Evolutionary conservation across 1,140 invertebrate species (phyloP).

Genomic region (Colletes gigas): DNA sequence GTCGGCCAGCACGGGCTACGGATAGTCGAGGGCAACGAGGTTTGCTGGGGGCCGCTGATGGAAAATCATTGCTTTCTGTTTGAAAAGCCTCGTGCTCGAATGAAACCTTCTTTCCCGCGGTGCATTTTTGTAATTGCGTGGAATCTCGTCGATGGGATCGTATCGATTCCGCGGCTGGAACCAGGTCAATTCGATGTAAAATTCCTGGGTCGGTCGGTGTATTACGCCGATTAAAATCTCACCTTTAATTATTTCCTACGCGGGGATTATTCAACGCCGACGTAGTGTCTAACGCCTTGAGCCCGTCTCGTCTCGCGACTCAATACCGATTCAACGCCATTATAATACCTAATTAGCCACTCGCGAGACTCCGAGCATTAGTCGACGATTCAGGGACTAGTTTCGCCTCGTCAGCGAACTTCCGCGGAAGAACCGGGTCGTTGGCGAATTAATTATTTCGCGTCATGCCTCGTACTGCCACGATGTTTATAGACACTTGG

Average conservation of each 20-base stretch:
- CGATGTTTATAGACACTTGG: conserved; percentile 66
- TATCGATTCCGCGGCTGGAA: conserved; percentile 26
- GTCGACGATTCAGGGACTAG: conserved; percentile 62
- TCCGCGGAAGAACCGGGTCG: conserved; percentile 45
- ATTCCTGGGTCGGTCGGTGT: not conserved
- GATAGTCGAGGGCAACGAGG: not conserved
- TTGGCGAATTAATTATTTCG: conserved; percentile 70
- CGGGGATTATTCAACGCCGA: conserved; percentile 19
- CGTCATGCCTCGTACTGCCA: conserved; percentile 57
- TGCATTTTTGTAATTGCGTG: conserved; percentile 21
- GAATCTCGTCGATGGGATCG: conserved; percentile 12
- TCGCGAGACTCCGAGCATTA: conserved; percentile 50
- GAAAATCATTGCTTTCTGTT: not conserved
- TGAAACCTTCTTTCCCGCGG: not conserved
- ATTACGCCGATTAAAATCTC: conserved; percentile 44
- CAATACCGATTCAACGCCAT: conserved; percentile 67
- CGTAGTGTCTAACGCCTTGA: not conserved
- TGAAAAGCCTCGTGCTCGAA: not conserved
- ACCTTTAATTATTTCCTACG: conserved; percentile 45
- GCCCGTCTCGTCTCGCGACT: conserved; percentile 40
- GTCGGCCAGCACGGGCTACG: not conserved
- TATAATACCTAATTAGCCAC: conserved; percentile 76
- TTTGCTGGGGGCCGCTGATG: not conserved
- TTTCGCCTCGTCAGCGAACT: conserved; percentile 56
- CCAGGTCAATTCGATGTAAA: conserved; percentile 37